These are phyloP conservation scores for Polypterus bichir DNA, from an alignment of 2,113 vertebrate species.

Conservation along the genomic window DNA sequence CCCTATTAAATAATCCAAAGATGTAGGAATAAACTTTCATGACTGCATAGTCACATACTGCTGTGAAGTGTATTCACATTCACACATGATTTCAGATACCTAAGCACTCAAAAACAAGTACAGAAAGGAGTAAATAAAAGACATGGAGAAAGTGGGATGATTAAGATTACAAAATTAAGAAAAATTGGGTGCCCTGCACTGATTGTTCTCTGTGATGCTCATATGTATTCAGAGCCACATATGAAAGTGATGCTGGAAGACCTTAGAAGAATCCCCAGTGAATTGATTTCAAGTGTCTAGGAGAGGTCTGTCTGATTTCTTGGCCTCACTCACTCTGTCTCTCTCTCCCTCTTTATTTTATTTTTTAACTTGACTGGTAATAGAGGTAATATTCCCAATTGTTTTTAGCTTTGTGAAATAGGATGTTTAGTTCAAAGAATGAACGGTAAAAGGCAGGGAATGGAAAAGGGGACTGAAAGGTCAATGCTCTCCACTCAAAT, in stretches of 20 bases:
- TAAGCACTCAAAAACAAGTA: no score
- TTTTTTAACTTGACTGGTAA: slow-evolving; percentile 30
- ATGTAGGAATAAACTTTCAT: no score
- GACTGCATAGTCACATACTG: no score
- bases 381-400: slow-evolving; percentile 33
- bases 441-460: slow-evolving; percentile 29
- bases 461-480: slow-evolving; percentile 32
- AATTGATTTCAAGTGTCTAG: slow-evolving; percentile 23
- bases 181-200: slow-evolving; percentile 16
- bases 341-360: slow-evolving; percentile 16
- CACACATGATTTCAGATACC: no score
- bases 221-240: slow-evolving; percentile 37
- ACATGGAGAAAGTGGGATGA: slow-evolving; percentile 29
- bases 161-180: slow-evolving; percentile 35
- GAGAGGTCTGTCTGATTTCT: not conserved
- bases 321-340: not conserved
- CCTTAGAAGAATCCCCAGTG: slow-evolving; percentile 29
- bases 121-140: not conserved
- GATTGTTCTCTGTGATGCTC: slow-evolving; percentile 14
- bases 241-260: slow-evolving; percentile 26
- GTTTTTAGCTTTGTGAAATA: slow-evolving; percentile 29
- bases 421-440: slow-evolving; percentile 27
- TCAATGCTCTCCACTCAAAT: slow-evolving; percentile 28
- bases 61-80: no score
- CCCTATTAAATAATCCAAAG: no score